Conservation (phyloP, 2,888 invertebrate genomes). For the Podabrus alpinus region DNA sequence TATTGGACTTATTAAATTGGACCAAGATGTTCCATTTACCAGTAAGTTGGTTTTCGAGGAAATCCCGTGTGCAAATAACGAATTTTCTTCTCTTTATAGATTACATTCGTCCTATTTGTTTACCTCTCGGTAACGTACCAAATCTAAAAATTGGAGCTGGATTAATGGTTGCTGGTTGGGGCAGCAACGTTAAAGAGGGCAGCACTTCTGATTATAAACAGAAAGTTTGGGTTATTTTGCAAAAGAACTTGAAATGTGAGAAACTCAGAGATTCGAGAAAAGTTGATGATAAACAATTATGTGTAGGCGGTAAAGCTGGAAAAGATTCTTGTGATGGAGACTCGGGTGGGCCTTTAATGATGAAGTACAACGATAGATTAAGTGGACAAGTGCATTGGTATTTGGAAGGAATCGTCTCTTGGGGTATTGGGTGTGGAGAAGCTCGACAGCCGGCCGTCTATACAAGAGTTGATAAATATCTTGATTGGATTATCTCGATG, state of each 20-base stretch:
- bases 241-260: neutral
- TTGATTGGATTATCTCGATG: conserved; percentile 47
- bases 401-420: conserved; percentile 58
- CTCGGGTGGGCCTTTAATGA: conserved; percentile 60
- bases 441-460: conserved; percentile 53
- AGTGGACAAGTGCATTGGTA: neutral
- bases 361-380: conserved; percentile 45
- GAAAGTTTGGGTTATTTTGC: neutral
- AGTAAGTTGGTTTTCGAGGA: neutral
- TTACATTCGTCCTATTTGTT: conserved; percentile 4
- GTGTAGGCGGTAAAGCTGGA: conserved; percentile 63
- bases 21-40: neutral
- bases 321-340: conserved; percentile 64
- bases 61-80: neutral
- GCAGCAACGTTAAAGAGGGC: conserved; percentile 43
- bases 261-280: neutral
- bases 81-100: neutral
- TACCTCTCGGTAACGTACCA: neutral
- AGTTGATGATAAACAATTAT: conserved; percentile 60
- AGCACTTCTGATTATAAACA: conserved; percentile 55
- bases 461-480: conserved; percentile 51
- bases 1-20: neutral
- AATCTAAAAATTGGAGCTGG: neutral
- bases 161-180: conserved; percentile 29
- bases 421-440: conserved; percentile 60